Base-by-base conservation (phyloP, 1,140 invertebrate genomes). In the Nylanderia fulva region DNA sequence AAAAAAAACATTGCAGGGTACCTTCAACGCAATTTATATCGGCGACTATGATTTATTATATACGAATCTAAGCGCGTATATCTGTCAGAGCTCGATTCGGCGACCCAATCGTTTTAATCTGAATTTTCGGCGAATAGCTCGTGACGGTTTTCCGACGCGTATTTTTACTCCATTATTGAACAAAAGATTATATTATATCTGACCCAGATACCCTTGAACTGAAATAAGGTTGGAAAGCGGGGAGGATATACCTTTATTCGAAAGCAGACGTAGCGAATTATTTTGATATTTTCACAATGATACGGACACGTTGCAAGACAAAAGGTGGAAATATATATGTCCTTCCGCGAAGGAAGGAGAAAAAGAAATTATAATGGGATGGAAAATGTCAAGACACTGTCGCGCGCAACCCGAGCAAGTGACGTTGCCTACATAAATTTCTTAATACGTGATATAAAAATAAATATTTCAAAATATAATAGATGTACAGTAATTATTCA, bases 31-130 rank as follows among this genome's bases (percentile, higher is more conserved):
- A 48, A 68, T 79, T 68, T 79, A 68, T 68, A 68, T 68, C 13
- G 63, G 42, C 45, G 68, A 54, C 45, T 66, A 33, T 79, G 63
- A 79, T 79, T 79, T 79, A 79, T 66, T 66, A 68, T 68, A 79
- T 68, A 42, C 6, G 15, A 48, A 68, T 29, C 42, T 58, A 54
- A 68, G 48, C 45, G 42, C 29, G 42, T 77, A 33, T n/a, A 33
- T n/a, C 60, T 64, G 60, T 39, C 61, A 52, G 45, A 48, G 42
- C 21, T 56, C 60, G 9, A 39, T 39, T 24, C 61, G 72, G 36
- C 42, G 66, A 11, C 21, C 27, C 21, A 42, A 45, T 39, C 58
- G 3, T 54, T 68, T 79, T 79, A 79, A 79, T 68, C 63, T 39
- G 33, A 79, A 68, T 56, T 79, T 68, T 79, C 48, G 18, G n/a